Conservation (phyloP, 1,140 invertebrate species). For the Asbolus verrucosus region DNA sequence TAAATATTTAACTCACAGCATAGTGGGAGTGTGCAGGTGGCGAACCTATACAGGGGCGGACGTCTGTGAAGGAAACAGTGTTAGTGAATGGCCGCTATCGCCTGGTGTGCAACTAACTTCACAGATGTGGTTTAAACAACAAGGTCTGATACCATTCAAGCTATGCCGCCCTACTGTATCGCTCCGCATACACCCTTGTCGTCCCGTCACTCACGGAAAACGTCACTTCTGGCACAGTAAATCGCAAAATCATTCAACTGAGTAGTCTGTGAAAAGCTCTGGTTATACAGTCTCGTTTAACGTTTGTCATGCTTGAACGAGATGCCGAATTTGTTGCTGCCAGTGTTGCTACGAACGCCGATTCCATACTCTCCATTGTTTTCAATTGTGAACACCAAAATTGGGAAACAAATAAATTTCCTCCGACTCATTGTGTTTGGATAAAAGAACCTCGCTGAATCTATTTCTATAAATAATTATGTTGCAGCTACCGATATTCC, state of each 20-base stretch:
- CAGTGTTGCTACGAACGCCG: conserved; percentile 39
- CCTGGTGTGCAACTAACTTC: conserved; percentile 56
- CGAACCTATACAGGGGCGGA: conserved; percentile 17
- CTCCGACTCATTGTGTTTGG: conserved; percentile 1
- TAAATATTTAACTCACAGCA: conserved; percentile 59
- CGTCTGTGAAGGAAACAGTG: conserved; percentile 16
- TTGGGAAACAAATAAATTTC: conserved; percentile 41
- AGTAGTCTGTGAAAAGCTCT: conserved; percentile 57
- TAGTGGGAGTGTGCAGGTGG: conserved; percentile 37
- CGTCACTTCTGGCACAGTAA: conserved; percentile 60
- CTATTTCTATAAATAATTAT: conserved; percentile 25
- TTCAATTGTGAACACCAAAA: conserved; percentile 40
- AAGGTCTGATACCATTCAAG: conserved; percentile 57
- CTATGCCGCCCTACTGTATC: conserved; percentile 46
- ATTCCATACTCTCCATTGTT: conserved; percentile 43
- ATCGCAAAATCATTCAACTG: conserved; percentile 60
- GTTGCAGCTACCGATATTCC: conserved; percentile 12
- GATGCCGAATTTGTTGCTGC: conserved; percentile 49
- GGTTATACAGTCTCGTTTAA: conserved; percentile 53
- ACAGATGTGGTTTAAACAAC: conserved; percentile 60
- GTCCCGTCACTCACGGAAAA: conserved; percentile 58
- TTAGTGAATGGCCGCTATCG: conserved; percentile 51
- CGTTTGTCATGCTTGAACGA: conserved; percentile 53
- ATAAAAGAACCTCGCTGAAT: conserved; percentile 18
- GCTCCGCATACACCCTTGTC: conserved; percentile 45